Percentiles rank a stretch among this genome's conserved stretches.
phyloP scores from a whole-genome alignment of 1,140 invertebrate species.

The Microvelia longipes region DNA sequence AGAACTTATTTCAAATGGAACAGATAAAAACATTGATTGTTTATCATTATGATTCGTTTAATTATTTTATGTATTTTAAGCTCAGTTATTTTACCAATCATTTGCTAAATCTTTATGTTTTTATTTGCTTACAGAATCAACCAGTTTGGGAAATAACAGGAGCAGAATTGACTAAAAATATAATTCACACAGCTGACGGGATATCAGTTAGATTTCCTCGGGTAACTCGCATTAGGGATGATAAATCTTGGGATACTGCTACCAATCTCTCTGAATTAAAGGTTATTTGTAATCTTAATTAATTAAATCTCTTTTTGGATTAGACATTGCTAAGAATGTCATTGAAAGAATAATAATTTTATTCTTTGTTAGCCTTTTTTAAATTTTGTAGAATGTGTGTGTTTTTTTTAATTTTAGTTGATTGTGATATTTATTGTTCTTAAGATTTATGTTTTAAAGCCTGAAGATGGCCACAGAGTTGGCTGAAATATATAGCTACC shows the following conservation, averaged over 20 bases:
- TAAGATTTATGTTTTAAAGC: background rate
- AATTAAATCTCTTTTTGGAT: background rate
- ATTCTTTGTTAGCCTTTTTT: too few species aligned
- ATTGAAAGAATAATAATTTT: background rate
- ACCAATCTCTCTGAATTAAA: constrained; percentile 60
- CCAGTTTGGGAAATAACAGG: constrained; percentile 90
- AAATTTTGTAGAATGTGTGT: too few species aligned
- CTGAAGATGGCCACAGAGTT: too few species aligned
- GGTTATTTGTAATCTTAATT: constrained; percentile 14
- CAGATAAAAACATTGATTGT: too few species aligned
- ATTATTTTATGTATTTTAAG: too few species aligned
- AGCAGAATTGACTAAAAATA: constrained; percentile 75
- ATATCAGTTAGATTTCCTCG: constrained; percentile 87
- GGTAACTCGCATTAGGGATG: constrained; percentile 62
- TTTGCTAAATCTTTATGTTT: background rate
- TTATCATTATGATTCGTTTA: too few species aligned
- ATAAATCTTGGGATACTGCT: constrained; percentile 71
- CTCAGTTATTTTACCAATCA: too few species aligned
- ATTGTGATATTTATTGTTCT: background rate
- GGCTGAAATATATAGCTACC: too few species aligned
- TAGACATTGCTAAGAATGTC: constrained; percentile 1
- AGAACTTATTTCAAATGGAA: too few species aligned
- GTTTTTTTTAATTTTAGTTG: too few species aligned
- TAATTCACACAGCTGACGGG: constrained; percentile 74
- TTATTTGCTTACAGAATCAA: constrained; percentile 34